Evolutionary conservation across 2,113 vertebrate genomes (phyloP).

Genomic region (Lathamus discolor): DNA sequence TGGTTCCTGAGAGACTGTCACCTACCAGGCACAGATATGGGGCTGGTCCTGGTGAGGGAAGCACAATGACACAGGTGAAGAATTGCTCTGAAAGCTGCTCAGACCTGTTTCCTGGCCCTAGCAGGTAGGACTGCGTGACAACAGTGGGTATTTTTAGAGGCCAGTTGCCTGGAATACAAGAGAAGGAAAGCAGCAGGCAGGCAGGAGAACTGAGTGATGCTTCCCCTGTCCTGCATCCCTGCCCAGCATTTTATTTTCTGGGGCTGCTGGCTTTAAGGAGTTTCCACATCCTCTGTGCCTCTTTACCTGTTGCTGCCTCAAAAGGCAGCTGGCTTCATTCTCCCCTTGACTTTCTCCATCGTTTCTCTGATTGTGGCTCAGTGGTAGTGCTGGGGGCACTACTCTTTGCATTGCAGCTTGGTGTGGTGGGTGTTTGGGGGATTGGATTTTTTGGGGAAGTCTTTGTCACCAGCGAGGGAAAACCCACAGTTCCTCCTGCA

Average conservation of each 20-base stretch:
- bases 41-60: background rate
- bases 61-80: background rate
- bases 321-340: background rate
- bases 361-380: background rate
- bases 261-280: background rate
- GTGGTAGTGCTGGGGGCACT: background rate
- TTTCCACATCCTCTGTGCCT: background rate
- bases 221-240: background rate
- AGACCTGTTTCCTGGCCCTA: constrained; percentile 14
- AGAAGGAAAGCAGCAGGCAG: background rate
- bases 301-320: background rate
- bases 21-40: background rate
- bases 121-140: background rate
- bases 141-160: constrained; percentile 62
- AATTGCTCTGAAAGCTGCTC: background rate
- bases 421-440: background rate
- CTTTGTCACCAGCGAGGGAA: background rate
- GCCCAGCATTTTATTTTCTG: background rate
- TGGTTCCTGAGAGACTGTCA: background rate
- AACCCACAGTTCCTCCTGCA: background rate
- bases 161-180: constrained; percentile 46
- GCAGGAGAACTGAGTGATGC: background rate
- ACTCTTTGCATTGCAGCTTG: background rate
- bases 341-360: background rate
- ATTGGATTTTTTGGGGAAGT: background rate